Evolutionary conservation across 2,888 invertebrate species (phyloP), one percentile per base, ranked within the genome.

Genomic region (Smittia sp.): DNA sequence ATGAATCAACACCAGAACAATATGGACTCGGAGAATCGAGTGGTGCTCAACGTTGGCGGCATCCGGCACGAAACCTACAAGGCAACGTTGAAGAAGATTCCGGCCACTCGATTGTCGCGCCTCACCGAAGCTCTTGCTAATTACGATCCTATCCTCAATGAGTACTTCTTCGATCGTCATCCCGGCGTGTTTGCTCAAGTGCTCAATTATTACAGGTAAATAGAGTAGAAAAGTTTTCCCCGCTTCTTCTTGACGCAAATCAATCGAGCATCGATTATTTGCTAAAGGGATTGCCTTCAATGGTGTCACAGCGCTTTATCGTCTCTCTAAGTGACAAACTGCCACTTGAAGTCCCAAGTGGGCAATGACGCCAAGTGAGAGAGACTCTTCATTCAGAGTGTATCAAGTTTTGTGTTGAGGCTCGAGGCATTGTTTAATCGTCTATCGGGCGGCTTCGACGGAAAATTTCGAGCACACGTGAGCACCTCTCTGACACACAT

Each of bases 81-180:
- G 84, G 94, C 94, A 76, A 98, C 97, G 76, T 85, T 97, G 79
- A 96, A 96, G 86, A 98, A 98, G 86, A 98, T 97, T 80, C 97
- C 97, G 41, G 97, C 97, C 79, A 98, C 97, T 73, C 86, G 97
- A 76, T 86, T 98, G 77, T 97, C 97, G 69, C 86, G 96, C 76
- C 88, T 97, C 77, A 96, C 96, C 75, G 98, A 99, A 84, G 97
- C 97, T 63, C 87, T 98, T 79, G 98, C 96, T 81, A 99, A 98
- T 86, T 99, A 99, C 85, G 99, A 99, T 85, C 97, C 98, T 68
- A 94, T 98, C 79, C 89, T 98, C 79, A 98, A 99, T 84, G 99
- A 99, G 85, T 99, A 98, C 86, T 99, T 99, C 88, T 99, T 99
- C 85, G 98, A 97, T 84, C 85, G 96, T 78, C 97, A 98, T 85